These are phyloP conservation scores for Meiosimyza platycephala DNA, from an alignment of 2,888 invertebrate genomes.

Conservation along the genomic window DNA sequence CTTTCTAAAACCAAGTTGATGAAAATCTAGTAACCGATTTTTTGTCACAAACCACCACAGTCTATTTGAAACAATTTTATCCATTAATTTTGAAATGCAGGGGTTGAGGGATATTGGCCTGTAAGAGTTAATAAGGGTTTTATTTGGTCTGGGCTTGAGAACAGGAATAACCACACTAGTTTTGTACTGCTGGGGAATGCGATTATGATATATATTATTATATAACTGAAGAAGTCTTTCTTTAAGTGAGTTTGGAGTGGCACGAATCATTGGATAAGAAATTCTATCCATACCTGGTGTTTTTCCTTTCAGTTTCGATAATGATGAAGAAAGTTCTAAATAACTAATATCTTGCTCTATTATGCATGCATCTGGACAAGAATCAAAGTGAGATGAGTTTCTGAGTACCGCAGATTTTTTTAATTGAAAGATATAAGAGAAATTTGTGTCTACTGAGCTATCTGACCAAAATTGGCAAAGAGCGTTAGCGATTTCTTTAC, in stretches of 20 bases:
- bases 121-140: conserved; percentile 9
- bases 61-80: conserved; percentile 37
- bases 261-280: conserved; percentile 19
- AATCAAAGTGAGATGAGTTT: neutral
- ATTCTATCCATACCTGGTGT: conserved; percentile 34
- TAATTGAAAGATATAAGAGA: neutral
- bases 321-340: neutral
- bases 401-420: neutral
- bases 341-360: conserved; percentile 19
- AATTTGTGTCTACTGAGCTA: neutral
- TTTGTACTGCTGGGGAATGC: conserved; percentile 36
- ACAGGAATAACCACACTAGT: conserved; percentile 28
- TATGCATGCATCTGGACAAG: neutral
- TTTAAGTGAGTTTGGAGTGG: too few relatives aligned
- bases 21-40: conserved; percentile 28
- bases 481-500: conserved; percentile 15
- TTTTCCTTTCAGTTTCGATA: conserved; percentile 18
- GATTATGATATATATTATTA: conserved; percentile 7
- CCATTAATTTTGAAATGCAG: conserved; percentile 31
- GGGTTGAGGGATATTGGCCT: conserved; percentile 34
- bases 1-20: neutral
- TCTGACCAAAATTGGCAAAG: conserved; percentile 26
- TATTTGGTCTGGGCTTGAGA: conserved; percentile 26
- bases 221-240: too few relatives aligned
- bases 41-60: conserved; percentile 21